Conservation (phyloP, 2,797 vertebrate species). For the Valencia hispanica region DNA sequence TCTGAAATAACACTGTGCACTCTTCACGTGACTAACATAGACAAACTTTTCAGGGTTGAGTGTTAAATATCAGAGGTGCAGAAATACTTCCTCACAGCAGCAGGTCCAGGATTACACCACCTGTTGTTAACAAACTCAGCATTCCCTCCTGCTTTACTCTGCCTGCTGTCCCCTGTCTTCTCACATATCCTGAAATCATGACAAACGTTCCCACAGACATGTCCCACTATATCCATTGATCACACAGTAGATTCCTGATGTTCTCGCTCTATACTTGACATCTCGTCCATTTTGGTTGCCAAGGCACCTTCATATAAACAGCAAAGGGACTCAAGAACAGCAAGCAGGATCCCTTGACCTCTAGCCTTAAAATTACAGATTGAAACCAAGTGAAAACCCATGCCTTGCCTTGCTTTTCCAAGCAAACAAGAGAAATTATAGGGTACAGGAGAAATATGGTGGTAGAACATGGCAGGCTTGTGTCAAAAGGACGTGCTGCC, state of each 20-base stretch:
- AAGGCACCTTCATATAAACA: neutral
- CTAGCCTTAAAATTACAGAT: conserved; percentile 2
- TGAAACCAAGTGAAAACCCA: neutral
- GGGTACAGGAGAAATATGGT: neutral
- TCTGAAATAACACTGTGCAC: neutral
- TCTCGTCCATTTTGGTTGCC: neutral
- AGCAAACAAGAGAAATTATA: conserved; percentile 10
- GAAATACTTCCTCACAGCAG: neutral
- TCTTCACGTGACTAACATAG: neutral
- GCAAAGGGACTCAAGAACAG: neutral
- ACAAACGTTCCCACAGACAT: neutral
- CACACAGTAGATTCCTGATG: neutral
- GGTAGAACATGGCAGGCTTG: neutral
- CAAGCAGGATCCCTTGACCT: neutral
- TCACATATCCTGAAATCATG: neutral
- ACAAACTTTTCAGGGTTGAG: neutral
- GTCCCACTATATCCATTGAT: neutral
- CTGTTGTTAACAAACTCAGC: neutral
- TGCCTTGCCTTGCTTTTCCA: neutral
- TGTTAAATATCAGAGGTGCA: neutral
- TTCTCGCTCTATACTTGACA: neutral
- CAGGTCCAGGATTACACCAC: neutral
- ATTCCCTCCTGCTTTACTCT: neutral
- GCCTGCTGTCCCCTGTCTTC: neutral
- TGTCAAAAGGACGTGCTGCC: neutral